phyloP scores from a whole-genome alignment of 1,140 invertebrate species.

The Drosophila bifasciata region DNA sequence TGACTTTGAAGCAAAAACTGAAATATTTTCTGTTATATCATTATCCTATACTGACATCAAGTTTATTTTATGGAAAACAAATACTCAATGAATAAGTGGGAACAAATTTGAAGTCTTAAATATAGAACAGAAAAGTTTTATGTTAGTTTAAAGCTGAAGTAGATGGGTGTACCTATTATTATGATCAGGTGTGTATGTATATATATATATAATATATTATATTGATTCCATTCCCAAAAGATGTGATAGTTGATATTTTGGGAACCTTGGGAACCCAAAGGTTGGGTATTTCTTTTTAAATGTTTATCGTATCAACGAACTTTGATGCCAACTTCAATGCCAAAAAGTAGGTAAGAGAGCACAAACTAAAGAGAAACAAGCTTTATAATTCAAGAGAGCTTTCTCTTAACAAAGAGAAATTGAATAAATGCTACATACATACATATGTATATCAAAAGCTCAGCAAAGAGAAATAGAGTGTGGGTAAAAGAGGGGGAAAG shows the following conservation, averaged over 20 bases:
- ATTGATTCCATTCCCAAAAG: neutral
- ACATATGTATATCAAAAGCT: neutral
- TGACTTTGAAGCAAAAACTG: too few species aligned
- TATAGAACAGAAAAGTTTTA: too few species aligned
- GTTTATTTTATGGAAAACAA: too few species aligned
- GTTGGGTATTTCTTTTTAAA: constrained; percentile 43
- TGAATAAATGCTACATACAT: constrained; percentile 12
- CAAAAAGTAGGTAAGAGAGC: constrained; percentile 20
- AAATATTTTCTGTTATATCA: too few species aligned
- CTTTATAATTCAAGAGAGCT: constrained; percentile 10
- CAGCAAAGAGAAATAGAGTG: neutral
- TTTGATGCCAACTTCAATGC: constrained; percentile 33
- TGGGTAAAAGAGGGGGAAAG: constrained; percentile 10
- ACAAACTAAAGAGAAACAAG: constrained; percentile 17
- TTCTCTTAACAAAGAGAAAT: constrained; percentile 18
- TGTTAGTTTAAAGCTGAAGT: too few species aligned
- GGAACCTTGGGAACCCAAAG: constrained; percentile 49
- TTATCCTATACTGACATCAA: too few species aligned
- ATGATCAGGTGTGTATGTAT: too few species aligned
- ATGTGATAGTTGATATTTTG: neutral
- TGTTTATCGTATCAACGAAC: constrained; percentile 35
- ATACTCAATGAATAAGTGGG: too few species aligned
- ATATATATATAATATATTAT: too few species aligned
- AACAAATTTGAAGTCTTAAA: too few species aligned
- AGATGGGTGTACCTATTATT: too few species aligned